phyloP scores from a whole-genome alignment of 2,797 vertebrate species.

The Delichon dasypus region DNA sequence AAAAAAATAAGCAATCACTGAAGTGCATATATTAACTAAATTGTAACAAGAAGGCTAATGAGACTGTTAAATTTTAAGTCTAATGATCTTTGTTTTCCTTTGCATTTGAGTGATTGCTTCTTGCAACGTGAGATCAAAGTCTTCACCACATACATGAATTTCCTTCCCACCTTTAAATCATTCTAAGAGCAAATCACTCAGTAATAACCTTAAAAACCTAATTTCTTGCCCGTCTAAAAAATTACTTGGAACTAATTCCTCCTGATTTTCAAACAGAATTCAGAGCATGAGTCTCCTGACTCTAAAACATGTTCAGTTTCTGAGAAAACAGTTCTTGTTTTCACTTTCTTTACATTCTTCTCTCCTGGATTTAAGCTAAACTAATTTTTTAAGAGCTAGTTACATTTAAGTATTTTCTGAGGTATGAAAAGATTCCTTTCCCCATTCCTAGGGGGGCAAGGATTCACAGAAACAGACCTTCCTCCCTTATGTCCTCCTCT shows the following conservation, averaged over 20 bases:
- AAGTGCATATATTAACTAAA: conserved; percentile 61
- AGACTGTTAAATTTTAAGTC: conserved; percentile 65
- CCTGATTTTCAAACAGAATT: not conserved
- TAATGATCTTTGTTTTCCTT: conserved; percentile 39
- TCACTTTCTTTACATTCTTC: not conserved
- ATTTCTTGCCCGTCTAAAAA: not conserved
- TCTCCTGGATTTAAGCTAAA: not conserved
- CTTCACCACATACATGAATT: not conserved
- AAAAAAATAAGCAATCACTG: conserved; percentile 23
- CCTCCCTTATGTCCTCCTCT: not conserved
- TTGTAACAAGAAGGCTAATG: conserved; percentile 62
- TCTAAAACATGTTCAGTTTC: not conserved
- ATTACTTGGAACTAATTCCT: not conserved
- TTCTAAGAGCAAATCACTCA: not conserved
- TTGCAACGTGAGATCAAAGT: not conserved
- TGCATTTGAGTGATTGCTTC: not conserved
- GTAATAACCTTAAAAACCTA: not conserved
- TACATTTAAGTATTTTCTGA: not conserved
- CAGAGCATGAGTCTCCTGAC: not conserved
- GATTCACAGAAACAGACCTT: not conserved
- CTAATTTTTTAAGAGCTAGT: not conserved
- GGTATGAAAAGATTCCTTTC: not conserved
- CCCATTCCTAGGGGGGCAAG: not conserved
- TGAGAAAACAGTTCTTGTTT: not conserved
- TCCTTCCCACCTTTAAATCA: not conserved